Percentiles rank a stretch among this genome's conserved stretches.
phyloP scores from a whole-genome alignment of 2,113 vertebrate species.

The Gadus chalcogrammus region DNA sequence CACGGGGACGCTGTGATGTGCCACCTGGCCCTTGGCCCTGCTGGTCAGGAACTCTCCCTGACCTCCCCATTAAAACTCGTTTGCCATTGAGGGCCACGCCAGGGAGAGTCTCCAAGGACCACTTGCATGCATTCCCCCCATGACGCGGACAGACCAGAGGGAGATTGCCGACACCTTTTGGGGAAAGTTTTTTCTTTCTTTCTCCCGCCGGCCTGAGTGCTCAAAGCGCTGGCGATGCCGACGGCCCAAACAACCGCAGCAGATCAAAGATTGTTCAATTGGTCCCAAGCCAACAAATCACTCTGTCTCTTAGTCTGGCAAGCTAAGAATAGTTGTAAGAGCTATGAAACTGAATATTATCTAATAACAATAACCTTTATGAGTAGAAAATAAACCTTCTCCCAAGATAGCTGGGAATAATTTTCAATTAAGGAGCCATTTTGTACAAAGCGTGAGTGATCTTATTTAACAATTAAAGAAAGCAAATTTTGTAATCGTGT shows the following conservation, averaged over 20 bases:
- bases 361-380: no score
- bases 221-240: conserved; percentile 32
- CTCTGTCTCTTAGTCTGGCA: conserved; percentile 34
- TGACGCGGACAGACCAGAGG: conserved; percentile 59
- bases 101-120: conserved; percentile 62
- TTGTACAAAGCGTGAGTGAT: no score
- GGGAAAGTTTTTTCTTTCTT: conserved; percentile 22
- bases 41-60: conserved; percentile 68
- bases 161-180: conserved; percentile 65
- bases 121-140: conserved; percentile 59
- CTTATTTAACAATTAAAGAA: no score
- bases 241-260: conserved; percentile 51
- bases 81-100: conserved; percentile 57
- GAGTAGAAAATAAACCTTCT: no score
- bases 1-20: conserved; percentile 70
- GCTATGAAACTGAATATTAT: no score
- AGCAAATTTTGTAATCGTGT: background rate
- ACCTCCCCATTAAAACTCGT: conserved; percentile 67
- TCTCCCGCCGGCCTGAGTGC: conserved; percentile 19
- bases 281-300: conserved; percentile 57
- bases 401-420: no score
- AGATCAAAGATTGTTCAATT: conserved; percentile 65
- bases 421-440: no score
- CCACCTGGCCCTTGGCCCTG: conserved; percentile 69
- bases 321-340: background rate